Percentiles rank a stretch among this genome's conserved stretches.
phyloP scores from a whole-genome alignment of 2,797 vertebrate genomes.

The Hydrophis major region DNA sequence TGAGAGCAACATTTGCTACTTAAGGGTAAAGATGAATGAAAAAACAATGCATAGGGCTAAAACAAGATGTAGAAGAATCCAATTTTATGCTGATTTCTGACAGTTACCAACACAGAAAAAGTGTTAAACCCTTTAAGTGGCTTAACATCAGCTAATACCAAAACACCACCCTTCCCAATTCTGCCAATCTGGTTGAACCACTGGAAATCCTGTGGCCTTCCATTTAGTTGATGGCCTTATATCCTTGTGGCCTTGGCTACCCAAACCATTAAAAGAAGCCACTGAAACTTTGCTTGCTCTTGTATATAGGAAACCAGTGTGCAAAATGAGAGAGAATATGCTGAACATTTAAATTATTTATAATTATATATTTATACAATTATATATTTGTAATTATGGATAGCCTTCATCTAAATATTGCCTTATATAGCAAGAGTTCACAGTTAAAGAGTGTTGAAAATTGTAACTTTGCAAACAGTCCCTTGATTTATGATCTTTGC shows the following conservation, averaged over 20 bases:
- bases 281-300: not conserved
- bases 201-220: not conserved
- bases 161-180: not conserved
- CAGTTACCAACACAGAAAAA: not conserved
- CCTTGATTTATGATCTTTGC: not conserved
- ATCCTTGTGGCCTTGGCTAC: not conserved
- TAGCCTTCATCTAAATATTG: not conserved
- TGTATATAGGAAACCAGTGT: not conserved
- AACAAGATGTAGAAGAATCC: too few relatives aligned
- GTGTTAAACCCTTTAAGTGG: not conserved
- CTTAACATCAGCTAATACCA: not conserved
- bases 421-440: not conserved
- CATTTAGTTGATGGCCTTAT: not conserved
- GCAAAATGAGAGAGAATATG: not conserved
- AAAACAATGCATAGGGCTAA: too few relatives aligned
- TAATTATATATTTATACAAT: not conserved
- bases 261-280: not conserved
- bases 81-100: not conserved
- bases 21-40: too few relatives aligned
- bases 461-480: not conserved
- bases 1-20: not conserved
- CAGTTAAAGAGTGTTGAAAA: not conserved
- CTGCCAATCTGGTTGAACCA: not conserved
- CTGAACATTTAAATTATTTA: not conserved
- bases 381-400: not conserved